Conservation (phyloP, 2,797 vertebrate species). For the Catostomus latipinnis region DNA sequence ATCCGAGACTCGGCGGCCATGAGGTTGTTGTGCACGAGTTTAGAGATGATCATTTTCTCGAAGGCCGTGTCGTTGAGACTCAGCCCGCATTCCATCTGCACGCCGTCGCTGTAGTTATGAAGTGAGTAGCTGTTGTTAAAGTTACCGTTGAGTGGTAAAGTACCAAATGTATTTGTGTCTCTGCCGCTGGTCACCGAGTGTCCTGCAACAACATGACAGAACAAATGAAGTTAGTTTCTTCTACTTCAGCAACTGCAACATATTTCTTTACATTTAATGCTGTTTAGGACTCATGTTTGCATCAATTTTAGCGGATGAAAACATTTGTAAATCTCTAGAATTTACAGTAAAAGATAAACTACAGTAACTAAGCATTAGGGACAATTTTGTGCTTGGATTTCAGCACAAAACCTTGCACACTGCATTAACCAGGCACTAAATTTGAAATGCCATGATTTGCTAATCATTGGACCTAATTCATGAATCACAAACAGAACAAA, state of each 20-base stretch:
- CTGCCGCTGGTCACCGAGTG: constrained; percentile 99
- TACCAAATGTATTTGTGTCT: constrained; percentile 99
- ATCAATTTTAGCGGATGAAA: constrained; percentile 51
- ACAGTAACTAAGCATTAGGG: too few relatives aligned
- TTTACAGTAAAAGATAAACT: background rate
- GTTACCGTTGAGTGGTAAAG: constrained; percentile 99
- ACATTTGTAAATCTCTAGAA: background rate
- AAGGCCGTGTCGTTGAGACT: constrained; percentile 97
- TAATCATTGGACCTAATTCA: too few relatives aligned
- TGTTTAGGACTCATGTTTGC: constrained; percentile 85
- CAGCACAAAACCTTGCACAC: too few relatives aligned
- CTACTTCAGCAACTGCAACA: background rate
- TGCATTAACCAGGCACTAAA: too few relatives aligned
- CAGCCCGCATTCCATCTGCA: constrained; percentile 97
- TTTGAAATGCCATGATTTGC: too few relatives aligned
- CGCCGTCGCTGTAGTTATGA: constrained; percentile 91
- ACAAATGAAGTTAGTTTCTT: constrained; percentile 69
- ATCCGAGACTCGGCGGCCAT: constrained; percentile 88
- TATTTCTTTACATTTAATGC: constrained; percentile 83
- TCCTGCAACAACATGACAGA: constrained; percentile 86
- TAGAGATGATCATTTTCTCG: constrained; percentile 99
- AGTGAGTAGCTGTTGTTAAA: constrained; percentile 99
- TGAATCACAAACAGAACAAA: too few relatives aligned
- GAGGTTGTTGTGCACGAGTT: constrained; percentile 99
- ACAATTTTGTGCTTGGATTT: too few relatives aligned